Base-by-base conservation (phyloP, 1,140 invertebrate genomes). In the Zaprionus kolodkinae region DNA sequence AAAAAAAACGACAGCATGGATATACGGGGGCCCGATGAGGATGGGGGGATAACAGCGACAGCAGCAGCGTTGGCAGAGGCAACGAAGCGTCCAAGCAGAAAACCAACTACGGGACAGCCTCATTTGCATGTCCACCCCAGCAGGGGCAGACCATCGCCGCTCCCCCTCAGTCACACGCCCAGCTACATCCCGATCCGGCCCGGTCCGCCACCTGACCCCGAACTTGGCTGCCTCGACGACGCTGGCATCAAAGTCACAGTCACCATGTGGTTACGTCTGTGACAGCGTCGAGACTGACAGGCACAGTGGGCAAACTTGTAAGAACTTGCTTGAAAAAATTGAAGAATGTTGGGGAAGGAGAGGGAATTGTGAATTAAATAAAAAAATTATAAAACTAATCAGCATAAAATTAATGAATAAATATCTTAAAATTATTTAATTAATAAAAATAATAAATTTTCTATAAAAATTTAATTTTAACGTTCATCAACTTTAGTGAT, bases 11-110 rank as follows among this genome's bases (percentile, higher is more conserved):
- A 80, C 67, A 78, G 71, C 80, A 36, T 11, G 81, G 73, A 81
- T 69, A 72, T 54, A 69, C 33, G 17, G 36, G 17, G 11, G 6
- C 13, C 50, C 11, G 3, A 30, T n/a, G 7, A 1, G 54, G 63
- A n/a, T n/a, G n/a, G 48, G 36, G n/a, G 1, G 43, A 12, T 3
- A 40, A n/a, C 5, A 40, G 13, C 1, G 13, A 12, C 21, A 15
- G n/a, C 38, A 27, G 17, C 75, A 45, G 72, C 67, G 67, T 64
- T 78, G 61, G 60, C 60, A 72, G 67, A 88, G 83, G 84, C 83
- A 87, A 70, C 83, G 83, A 87, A 88, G 83, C 85, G 84, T 89
- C 84, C 84, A 88, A 81, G 85, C 84, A 82, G 84, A 88, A 88
- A 89, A 88, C 84, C 84, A 88, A 88, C 85, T 84, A 89, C 81